phyloP scores from a whole-genome alignment of 2,888 invertebrate genomes.

The Cacoxenus indagator region DNA sequence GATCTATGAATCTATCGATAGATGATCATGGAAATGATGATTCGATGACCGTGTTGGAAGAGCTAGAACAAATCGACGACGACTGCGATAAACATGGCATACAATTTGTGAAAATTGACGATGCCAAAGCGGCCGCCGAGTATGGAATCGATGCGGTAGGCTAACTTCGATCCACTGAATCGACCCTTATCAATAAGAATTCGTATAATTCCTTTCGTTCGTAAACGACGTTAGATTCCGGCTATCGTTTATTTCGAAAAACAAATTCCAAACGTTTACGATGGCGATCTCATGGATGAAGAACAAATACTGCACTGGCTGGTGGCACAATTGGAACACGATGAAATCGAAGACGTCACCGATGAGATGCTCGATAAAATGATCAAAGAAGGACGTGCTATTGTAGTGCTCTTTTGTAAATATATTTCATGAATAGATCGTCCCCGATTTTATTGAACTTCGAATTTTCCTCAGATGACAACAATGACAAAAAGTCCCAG shows the following conservation, averaged over 20 bases:
- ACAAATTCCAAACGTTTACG: conserved; percentile 92
- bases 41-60: conserved; percentile 86
- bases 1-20: conserved; percentile 65
- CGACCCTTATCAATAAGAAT: no score
- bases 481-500: conserved; percentile 89
- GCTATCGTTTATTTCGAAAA: conserved; percentile 94
- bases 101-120: conserved; percentile 94
- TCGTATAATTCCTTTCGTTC: no score
- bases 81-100: conserved; percentile 93
- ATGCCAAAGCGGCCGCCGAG: conserved; percentile 84
- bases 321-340: conserved; percentile 87
- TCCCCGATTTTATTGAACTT: conserved; percentile 32
- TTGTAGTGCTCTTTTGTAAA: conserved; percentile 92
- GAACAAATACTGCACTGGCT: conserved; percentile 91
- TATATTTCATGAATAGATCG: conserved; percentile 58
- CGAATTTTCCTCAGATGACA: conserved; percentile 77
- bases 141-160: conserved; percentile 83
- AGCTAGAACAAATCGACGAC: conserved; percentile 93
- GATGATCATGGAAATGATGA: conserved; percentile 93
- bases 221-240: conserved; percentile 73
- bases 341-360: conserved; percentile 95
- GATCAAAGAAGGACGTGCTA: conserved; percentile 88
- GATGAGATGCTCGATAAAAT: conserved; percentile 94
- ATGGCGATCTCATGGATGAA: conserved; percentile 91
- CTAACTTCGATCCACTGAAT: neutral